Evolutionary conservation across 2,797 vertebrate genomes (phyloP).

Genomic region (Amazona ochrocephala): DNA sequence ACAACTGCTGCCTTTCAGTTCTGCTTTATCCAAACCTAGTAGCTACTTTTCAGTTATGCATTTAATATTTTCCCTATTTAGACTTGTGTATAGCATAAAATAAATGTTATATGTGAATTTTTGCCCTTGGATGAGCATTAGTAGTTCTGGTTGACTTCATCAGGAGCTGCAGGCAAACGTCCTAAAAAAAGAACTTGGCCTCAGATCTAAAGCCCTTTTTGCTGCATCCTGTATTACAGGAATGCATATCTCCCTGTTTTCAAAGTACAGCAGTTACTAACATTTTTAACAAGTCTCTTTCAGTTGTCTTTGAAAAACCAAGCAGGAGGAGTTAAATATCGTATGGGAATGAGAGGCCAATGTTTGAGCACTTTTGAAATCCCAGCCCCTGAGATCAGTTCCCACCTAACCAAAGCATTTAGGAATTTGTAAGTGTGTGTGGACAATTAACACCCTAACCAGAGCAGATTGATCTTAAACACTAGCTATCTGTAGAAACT

Average conservation of each 20-base stretch:
- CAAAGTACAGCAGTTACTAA: not conserved
- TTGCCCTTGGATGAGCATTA: not conserved
- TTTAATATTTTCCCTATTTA: slow-evolving; percentile 5
- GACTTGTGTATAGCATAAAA: not conserved
- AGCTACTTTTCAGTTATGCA: not conserved
- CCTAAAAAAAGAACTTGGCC: slow-evolving; percentile 32
- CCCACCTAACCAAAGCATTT: not conserved
- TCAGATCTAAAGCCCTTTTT: not conserved
- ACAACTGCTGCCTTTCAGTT: not conserved
- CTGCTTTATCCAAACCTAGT: not conserved
- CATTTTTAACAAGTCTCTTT: not conserved
- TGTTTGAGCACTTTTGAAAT: not conserved
- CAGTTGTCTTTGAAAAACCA: not conserved
- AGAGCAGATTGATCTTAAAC: not conserved
- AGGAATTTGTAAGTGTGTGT: not conserved
- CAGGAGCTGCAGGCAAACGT: slow-evolving; percentile 6
- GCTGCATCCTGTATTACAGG: not conserved
- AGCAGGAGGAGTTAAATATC: not conserved
- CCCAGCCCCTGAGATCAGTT: not conserved
- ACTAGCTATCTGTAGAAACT: not conserved
- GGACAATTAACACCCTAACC: not conserved
- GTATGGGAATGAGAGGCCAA: not conserved
- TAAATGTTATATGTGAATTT: slow-evolving; percentile 42
- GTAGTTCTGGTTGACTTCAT: slow-evolving; percentile 27
- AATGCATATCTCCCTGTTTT: not conserved